Percentiles rank a stretch among this genome's conserved stretches.
Evolutionary conservation across 2,888 invertebrate genomes (phyloP).

Genomic region (Zygogramma bicolorata): DNA sequence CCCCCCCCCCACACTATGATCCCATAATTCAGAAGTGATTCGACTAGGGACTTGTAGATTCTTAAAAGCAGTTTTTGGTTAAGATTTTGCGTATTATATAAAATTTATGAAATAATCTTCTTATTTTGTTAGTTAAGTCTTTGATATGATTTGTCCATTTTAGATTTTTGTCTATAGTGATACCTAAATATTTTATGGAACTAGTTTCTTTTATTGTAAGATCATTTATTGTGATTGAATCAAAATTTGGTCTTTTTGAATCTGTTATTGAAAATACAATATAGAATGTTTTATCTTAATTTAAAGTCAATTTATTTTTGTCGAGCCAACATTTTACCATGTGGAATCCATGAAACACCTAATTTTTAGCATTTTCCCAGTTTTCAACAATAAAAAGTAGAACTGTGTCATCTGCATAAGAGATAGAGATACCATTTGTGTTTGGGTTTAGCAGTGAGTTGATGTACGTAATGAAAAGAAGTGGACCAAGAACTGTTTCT

Average conservation of each 20-base stretch:
- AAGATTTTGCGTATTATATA: background rate
- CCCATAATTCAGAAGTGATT: too few species aligned
- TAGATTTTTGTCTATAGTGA: background rate
- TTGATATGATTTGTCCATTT: background rate
- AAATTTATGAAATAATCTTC: constrained; percentile 1
- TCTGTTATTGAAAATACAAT: too few species aligned
- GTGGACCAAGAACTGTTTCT: too few species aligned
- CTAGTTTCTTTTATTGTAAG: too few species aligned
- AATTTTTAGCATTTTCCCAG: background rate
- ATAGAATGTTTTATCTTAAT: too few species aligned
- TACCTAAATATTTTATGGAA: too few species aligned
- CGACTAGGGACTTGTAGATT: background rate
- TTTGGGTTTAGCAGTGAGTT: too few species aligned
- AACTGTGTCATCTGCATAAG: too few species aligned
- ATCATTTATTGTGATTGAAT: background rate
- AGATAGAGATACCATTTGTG: too few species aligned
- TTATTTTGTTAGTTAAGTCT: constrained; percentile 3
- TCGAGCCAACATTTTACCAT: background rate
- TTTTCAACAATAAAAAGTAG: too few species aligned
- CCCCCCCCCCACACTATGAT: too few species aligned
- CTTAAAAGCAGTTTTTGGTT: background rate
- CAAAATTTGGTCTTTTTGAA: background rate
- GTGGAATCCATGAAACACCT: background rate
- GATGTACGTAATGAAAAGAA: too few species aligned
- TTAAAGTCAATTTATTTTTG: background rate